Base-by-base conservation (phyloP, 1,140 invertebrate species). In the Solenopsis fugax region DNA sequence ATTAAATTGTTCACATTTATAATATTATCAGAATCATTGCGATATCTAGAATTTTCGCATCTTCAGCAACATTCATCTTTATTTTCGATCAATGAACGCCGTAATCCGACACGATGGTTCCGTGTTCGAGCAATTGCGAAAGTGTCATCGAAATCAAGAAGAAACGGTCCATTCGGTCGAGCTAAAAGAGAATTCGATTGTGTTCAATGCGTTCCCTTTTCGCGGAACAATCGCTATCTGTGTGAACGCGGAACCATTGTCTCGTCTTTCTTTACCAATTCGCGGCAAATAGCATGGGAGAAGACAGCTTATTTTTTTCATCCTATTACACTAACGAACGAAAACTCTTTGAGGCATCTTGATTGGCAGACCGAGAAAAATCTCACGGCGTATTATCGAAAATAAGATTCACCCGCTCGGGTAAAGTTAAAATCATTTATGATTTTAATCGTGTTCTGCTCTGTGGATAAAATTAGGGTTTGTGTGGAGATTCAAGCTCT, bases 111-210 rank as follows among this genome's bases (percentile, higher is more conserved):
- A 72, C 12, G 54, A 24, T 65, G 37, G 13, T 48, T 52, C 45
- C 48, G 24, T 69, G 64, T 16, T 58, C 54, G 37, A 75, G 58
- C 85, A 88, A 58, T 41, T 56, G 56, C 52, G 37, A 72, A 52
- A 60, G 34, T 54, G 65, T 34, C 29, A 12, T 37, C 41, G 37
- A 73, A 48, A 45, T 85, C 60, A 24, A 48, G 65, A 72, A 73
- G 81, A 88, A 89, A 86, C 64, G 75, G 69, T 45, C 24, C 60
- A 89, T 85, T 86, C 67, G 81, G 58, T 54, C 37, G 60, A 48
- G 71, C 52, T 88, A 58, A 85, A 73, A 89, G 85, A 75, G 81
- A 89, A 89, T 89, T 89, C 67, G 88, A 89, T 88, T 69, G 60
- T 80, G 81, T 78, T 60, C 88, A 88, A 89, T 89, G 81, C 54